phyloP scores from a whole-genome alignment of 2,888 invertebrate species.

The Drosophila kanekoi region DNA sequence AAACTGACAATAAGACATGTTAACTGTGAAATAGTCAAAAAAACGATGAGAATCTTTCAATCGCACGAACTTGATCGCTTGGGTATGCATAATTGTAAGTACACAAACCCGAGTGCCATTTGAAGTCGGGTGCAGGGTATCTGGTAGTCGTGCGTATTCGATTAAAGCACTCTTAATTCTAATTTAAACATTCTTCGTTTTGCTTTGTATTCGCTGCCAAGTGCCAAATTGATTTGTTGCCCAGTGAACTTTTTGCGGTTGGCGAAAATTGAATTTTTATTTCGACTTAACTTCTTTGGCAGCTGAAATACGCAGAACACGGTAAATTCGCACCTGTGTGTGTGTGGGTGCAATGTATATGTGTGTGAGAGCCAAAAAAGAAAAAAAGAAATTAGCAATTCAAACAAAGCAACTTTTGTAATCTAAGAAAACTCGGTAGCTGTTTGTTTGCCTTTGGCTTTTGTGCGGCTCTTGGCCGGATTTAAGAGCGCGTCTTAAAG shows the following conservation, averaged over 20 bases:
- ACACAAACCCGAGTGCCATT: too few relatives aligned
- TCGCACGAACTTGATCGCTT: too few relatives aligned
- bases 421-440: constrained; percentile 41
- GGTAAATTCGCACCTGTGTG: constrained; percentile 43
- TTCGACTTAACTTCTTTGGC: constrained; percentile 17
- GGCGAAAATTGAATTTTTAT: constrained; percentile 62
- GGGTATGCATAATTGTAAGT: too few relatives aligned
- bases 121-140: background rate
- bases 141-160: background rate
- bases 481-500: constrained; percentile 12
- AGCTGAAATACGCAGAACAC: constrained; percentile 2
- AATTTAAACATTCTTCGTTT: constrained; percentile 34
- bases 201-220: constrained; percentile 37
- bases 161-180: background rate
- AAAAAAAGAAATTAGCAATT: constrained; percentile 65
- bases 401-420: constrained; percentile 59
- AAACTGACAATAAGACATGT: too few relatives aligned
- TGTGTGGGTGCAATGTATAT: constrained; percentile 1
- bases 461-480: constrained; percentile 9
- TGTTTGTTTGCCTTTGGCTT: constrained; percentile 31
- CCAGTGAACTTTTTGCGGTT: constrained; percentile 49
- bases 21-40: too few relatives aligned
- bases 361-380: background rate
- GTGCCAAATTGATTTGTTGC: constrained; percentile 71
- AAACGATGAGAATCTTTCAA: too few relatives aligned